Percentiles rank a stretch among this genome's conserved stretches.
Conservation (phyloP, 2,888 invertebrate species). For the Hypsopygia costalis region DNA sequence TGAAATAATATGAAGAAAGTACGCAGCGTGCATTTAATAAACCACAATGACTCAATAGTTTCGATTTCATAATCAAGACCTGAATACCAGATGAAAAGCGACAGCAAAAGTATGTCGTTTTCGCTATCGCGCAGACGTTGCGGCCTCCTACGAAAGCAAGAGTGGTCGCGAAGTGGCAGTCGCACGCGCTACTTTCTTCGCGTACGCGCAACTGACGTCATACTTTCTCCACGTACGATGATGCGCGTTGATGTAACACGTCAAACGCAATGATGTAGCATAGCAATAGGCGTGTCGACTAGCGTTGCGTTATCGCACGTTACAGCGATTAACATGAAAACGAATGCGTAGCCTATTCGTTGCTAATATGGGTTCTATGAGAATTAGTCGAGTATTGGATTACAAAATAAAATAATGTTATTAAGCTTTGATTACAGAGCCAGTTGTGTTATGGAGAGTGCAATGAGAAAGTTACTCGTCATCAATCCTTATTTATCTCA, state of each 20-base stretch:
- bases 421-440: too few relatives aligned
- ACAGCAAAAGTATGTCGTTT: conserved; percentile 66
- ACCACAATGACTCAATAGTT: conserved; percentile 60
- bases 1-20: not conserved
- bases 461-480: too few relatives aligned
- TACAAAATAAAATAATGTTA: too few relatives aligned
- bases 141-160: conserved; percentile 73
- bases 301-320: conserved; percentile 13
- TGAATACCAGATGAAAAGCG: conserved; percentile 69
- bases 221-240: conserved; percentile 66
- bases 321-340: conserved; percentile 5
- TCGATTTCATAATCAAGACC: conserved; percentile 70
- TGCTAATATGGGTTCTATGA: not conserved
- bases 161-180: conserved; percentile 41
- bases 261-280: conserved; percentile 47
- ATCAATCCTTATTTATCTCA: too few relatives aligned
- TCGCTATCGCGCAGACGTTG: conserved; percentile 72
- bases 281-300: conserved; percentile 34
- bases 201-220: conserved; percentile 66
- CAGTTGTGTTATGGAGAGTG: too few relatives aligned
- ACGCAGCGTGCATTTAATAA: conserved; percentile 31
- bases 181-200: conserved; percentile 77
- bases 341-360: not conserved
- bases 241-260: conserved; percentile 64
- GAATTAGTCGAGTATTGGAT: not conserved